These are phyloP conservation scores for Okamejei kenojei DNA, from an alignment of 2,797 vertebrate genomes.

Conservation along the genomic window DNA sequence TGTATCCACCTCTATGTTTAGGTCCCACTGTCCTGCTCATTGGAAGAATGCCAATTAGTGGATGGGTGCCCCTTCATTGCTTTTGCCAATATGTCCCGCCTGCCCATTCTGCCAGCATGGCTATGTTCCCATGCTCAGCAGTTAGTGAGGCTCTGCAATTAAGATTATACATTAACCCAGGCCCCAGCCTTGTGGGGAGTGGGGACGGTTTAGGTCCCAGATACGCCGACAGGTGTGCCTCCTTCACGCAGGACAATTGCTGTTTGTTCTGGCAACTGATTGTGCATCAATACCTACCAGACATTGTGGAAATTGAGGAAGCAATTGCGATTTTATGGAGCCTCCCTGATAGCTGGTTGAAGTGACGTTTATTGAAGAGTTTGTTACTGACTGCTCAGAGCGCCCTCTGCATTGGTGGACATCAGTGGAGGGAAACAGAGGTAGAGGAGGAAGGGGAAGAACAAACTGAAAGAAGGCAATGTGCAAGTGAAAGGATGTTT, in stretches of 20 bases:
- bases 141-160: background rate
- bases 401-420: background rate
- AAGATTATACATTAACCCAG: background rate
- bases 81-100: too few species aligned
- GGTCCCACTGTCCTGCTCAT: too few species aligned
- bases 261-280: background rate
- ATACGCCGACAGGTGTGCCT: background rate
- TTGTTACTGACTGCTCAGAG: background rate
- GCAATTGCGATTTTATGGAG: background rate
- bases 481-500: too few species aligned
- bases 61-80: too few species aligned
- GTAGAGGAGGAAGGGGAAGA: background rate
- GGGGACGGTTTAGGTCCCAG: background rate
- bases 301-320: slow-evolving; percentile 8
- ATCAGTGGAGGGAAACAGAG: background rate
- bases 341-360: background rate
- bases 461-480: background rate
- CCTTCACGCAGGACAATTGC: background rate
- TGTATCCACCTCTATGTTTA: too few species aligned
- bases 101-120: too few species aligned
- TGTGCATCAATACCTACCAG: background rate
- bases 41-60: too few species aligned
- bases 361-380: background rate
- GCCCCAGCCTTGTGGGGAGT: background rate
- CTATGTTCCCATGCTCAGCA: too few species aligned